Percentiles rank a stretch among this genome's conserved stretches.
These are phyloP conservation scores for Paramormyrops hopkinsi DNA, from an alignment of 2,797 vertebrate genomes.

Conservation along the genomic window DNA sequence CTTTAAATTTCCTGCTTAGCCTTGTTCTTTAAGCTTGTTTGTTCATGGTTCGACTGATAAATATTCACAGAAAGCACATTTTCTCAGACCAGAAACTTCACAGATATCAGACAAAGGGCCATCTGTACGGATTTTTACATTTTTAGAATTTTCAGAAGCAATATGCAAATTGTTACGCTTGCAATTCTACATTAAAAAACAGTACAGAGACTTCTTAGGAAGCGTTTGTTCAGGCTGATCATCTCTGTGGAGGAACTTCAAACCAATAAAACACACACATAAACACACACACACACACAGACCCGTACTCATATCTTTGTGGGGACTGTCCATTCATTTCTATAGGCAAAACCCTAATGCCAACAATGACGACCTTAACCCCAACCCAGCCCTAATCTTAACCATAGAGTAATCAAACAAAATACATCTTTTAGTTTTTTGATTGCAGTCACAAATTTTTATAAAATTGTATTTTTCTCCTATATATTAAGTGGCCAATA, in stretches of 20 bases:
- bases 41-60: neutral
- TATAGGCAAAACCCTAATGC: neutral
- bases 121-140: neutral
- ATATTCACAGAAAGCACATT: neutral
- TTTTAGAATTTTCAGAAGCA: neutral
- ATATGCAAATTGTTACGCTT: neutral
- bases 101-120: neutral
- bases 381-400: neutral
- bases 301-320: neutral
- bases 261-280: neutral
- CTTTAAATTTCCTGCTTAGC: neutral
- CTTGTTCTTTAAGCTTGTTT: neutral
- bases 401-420: neutral
- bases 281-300: neutral
- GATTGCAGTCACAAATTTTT: neutral
- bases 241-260: neutral
- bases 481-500: neutral
- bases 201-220: neutral
- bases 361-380: neutral
- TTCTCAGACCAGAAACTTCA: neutral
- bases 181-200: neutral
- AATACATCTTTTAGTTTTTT: neutral
- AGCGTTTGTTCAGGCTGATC: neutral
- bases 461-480: neutral
- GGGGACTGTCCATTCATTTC: neutral